These are phyloP conservation scores for Baccha elongata DNA, from an alignment of 2,888 invertebrate species.

Conservation along the genomic window DNA sequence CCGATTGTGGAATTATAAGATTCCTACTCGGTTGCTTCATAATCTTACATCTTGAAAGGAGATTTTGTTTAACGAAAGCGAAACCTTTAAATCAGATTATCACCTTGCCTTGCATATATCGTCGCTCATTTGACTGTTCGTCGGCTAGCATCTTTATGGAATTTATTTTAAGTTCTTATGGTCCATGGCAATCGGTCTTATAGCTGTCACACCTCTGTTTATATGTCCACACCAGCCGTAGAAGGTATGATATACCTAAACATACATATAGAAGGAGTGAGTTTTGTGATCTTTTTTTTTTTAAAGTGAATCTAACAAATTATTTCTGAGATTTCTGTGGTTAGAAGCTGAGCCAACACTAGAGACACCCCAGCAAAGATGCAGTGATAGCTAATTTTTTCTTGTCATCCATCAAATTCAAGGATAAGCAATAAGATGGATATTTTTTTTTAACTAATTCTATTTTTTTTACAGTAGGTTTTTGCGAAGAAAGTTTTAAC, in stretches of 20 bases:
- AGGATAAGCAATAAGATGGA: constrained; percentile 55
- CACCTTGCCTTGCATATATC: constrained; percentile 44
- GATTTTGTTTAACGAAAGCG: constrained; percentile 54
- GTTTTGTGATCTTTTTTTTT: constrained; percentile 64
- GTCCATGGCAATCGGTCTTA: constrained; percentile 43
- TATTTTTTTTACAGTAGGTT: too few species aligned
- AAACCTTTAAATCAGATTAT: constrained; percentile 68
- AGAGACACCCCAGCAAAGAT: constrained; percentile 15
- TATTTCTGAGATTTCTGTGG: constrained; percentile 58
- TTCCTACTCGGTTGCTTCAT: constrained; percentile 33
- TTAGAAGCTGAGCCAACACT: constrained; percentile 8
- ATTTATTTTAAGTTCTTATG: constrained; percentile 49
- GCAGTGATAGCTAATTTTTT: constrained; percentile 62
- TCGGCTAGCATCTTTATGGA: constrained; percentile 53
- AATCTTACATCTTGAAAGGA: constrained; percentile 2
- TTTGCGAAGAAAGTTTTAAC: too few species aligned
- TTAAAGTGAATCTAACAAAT: constrained; percentile 64
- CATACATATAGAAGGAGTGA: constrained; percentile 55
- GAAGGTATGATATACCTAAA: not conserved
- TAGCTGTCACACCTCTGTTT: constrained; percentile 64
- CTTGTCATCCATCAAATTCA: constrained; percentile 51
- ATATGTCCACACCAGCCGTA: constrained; percentile 32
- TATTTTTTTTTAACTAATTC: too few species aligned
- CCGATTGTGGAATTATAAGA: constrained; percentile 65
- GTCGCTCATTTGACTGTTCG: not conserved